Conservation (phyloP, 2,113 vertebrate species). For the Rattus rattus region DNA sequence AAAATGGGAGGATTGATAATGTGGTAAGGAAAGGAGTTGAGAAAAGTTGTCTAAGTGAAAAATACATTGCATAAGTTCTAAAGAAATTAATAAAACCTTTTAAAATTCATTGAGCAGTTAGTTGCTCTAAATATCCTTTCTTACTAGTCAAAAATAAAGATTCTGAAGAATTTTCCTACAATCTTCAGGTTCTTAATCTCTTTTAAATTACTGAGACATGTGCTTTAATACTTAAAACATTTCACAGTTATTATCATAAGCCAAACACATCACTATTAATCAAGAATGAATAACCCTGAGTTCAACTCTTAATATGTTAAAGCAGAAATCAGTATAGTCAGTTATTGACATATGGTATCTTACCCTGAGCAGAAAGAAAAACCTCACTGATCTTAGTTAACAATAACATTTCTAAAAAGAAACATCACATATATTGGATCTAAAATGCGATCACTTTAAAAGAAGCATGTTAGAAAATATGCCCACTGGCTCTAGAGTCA, state of each 20-base stretch:
- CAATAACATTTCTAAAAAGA: background rate
- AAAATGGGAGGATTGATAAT: background rate
- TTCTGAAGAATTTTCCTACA: constrained; percentile 1
- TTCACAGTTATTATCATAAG: constrained; percentile 53
- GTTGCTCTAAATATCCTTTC: constrained; percentile 33
- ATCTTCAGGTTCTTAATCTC: constrained; percentile 9
- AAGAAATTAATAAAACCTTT: background rate
- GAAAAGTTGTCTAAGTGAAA: background rate
- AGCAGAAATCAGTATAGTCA: background rate
- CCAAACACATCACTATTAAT: constrained; percentile 53
- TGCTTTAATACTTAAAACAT: background rate
- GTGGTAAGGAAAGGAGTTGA: background rate
- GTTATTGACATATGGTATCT: constrained; percentile 27
- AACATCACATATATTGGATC: background rate
- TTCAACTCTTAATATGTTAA: constrained; percentile 31
- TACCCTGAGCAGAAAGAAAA: background rate
- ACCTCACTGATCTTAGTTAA: constrained; percentile 37
- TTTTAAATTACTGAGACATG: background rate
- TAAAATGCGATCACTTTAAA: constrained; percentile 41
- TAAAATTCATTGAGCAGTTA: constrained; percentile 9
- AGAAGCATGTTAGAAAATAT: background rate
- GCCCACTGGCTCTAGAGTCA: background rate
- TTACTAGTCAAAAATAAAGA: background rate
- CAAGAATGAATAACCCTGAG: constrained; percentile 32
- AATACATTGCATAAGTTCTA: background rate